Conservation (phyloP, 2,888 invertebrate species). For the Oligia strigilis region DNA sequence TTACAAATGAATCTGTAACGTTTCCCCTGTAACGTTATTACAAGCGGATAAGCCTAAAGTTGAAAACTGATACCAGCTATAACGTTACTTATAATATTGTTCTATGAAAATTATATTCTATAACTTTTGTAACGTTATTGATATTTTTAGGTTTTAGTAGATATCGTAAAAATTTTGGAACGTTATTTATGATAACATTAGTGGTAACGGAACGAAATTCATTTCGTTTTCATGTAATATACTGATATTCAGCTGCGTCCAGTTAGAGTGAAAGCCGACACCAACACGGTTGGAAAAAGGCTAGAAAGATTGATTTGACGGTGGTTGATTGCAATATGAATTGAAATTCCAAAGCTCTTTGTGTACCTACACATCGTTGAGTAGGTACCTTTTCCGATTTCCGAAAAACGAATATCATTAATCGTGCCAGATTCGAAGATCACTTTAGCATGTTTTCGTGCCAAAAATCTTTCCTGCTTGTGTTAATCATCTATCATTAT, state of each 20-base stretch:
- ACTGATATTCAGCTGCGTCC: background rate
- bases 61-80: no score
- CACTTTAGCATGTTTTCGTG: background rate
- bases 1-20: no score
- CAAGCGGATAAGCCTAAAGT: no score
- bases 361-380: background rate
- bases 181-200: no score
- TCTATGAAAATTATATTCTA: no score
- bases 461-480: background rate
- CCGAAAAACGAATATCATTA: slow-evolving; percentile 12
- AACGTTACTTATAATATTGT: no score
- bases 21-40: no score
- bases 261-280: background rate
- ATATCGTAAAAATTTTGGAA: no score
- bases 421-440: background rate
- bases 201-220: no score
- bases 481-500: background rate
- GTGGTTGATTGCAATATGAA: slow-evolving; percentile 1
- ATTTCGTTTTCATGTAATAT: background rate
- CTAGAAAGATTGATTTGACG: background rate
- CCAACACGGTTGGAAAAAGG: background rate
- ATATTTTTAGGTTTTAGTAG: no score
- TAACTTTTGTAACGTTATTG: no score
- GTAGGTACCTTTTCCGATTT: background rate
- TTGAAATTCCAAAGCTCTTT: slow-evolving; percentile 3